Conservation (phyloP, 2,888 invertebrate species). For the Auanema freiburgensis region DNA sequence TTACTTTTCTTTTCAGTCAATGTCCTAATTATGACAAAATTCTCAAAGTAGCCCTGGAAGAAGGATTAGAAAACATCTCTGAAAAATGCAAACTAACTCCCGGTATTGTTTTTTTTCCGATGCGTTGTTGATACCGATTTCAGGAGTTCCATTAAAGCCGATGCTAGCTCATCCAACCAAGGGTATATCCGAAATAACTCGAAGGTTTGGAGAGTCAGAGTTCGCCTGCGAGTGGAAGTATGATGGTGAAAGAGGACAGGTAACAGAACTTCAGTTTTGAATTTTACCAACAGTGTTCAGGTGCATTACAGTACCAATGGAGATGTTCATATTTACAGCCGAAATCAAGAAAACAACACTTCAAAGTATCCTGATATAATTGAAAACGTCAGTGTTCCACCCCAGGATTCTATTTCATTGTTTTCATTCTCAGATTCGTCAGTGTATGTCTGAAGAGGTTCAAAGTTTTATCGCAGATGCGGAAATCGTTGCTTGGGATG, state of each 20-base stretch:
- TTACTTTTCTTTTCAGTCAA: slow-evolving; percentile 72
- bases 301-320: slow-evolving; percentile 77
- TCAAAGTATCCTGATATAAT: slow-evolving; percentile 94
- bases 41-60: slow-evolving; percentile 77
- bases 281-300: slow-evolving; percentile 65
- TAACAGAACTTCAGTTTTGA: slow-evolving; percentile 65
- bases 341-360: slow-evolving; percentile 93
- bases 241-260: slow-evolving; percentile 96
- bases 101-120: slow-evolving; percentile 64
- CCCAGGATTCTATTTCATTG: slow-evolving; percentile 3
- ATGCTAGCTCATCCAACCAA: slow-evolving; percentile 98
- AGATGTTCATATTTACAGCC: slow-evolving; percentile 81
- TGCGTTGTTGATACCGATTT: neutral
- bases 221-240: slow-evolving; percentile 99
- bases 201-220: slow-evolving; percentile 76
- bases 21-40: slow-evolving; percentile 91
- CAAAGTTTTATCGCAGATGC: slow-evolving; percentile 87
- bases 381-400: slow-evolving; percentile 35
- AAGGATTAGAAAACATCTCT: slow-evolving; percentile 78
- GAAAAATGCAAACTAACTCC: slow-evolving; percentile 83
- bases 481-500: slow-evolving; percentile 95
- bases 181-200: slow-evolving; percentile 72
- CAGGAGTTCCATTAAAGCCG: slow-evolving; percentile 85
- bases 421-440: slow-evolving; percentile 33
- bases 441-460: slow-evolving; percentile 47